Conservation (phyloP, 2,797 vertebrate species). For the Notolabrus celidotus region DNA sequence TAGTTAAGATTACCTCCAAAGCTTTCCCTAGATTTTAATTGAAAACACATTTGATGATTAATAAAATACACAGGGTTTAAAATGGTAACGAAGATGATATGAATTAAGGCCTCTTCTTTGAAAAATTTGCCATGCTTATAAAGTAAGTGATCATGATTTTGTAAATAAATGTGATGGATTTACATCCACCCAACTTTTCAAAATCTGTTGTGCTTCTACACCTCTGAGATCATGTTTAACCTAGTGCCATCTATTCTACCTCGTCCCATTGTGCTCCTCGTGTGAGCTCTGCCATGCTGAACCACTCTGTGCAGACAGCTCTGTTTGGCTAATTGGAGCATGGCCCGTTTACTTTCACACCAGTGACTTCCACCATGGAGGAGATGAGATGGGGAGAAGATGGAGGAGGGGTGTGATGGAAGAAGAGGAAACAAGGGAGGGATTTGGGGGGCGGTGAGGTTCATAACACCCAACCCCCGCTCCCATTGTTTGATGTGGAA, state of each 20-base stretch:
- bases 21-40: too few species aligned
- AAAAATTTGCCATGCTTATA: background rate
- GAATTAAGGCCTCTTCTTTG: background rate
- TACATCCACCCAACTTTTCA: background rate
- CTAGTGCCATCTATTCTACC: background rate
- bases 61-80: too few species aligned
- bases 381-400: slow-evolving; percentile 39
- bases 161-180: background rate
- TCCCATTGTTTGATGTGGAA: slow-evolving; percentile 12
- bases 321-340: slow-evolving; percentile 78
- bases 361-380: slow-evolving; percentile 68
- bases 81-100: background rate
- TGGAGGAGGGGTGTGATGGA: slow-evolving; percentile 41
- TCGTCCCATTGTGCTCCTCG: background rate
- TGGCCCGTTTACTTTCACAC: slow-evolving; percentile 79
- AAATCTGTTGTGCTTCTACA: background rate
- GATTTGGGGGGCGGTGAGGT: background rate
- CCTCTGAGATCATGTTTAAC: background rate
- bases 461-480: background rate
- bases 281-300: slow-evolving; percentile 10
- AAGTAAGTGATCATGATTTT: background rate
- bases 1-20: too few species aligned
- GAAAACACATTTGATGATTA: too few species aligned
- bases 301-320: slow-evolving; percentile 18
- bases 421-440: background rate